These are phyloP conservation scores for Dermochelys coriacea DNA, from an alignment of 2,797 vertebrate species.

Conservation along the genomic window DNA sequence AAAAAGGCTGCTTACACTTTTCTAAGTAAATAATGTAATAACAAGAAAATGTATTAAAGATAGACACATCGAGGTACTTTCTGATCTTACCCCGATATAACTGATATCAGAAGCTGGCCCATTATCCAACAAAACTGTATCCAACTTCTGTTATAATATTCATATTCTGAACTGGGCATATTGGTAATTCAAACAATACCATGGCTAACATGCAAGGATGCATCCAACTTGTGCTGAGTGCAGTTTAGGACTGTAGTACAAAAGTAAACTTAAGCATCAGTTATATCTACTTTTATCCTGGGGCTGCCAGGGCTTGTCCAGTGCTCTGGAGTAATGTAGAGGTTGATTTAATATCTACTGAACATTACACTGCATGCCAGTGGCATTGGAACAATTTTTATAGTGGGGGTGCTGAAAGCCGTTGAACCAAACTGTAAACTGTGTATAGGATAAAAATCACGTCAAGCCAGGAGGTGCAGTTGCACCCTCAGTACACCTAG, in stretches of 20 bases:
- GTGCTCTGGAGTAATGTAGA: background rate
- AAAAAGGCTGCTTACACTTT: slow-evolving; percentile 17
- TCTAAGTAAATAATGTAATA: slow-evolving; percentile 11
- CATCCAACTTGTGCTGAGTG: background rate
- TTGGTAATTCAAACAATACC: background rate
- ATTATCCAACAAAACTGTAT: too few species aligned
- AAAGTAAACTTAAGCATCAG: background rate
- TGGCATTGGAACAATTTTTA: background rate
- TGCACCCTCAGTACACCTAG: too few species aligned
- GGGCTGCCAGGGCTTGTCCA: background rate
- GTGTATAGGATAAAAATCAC: too few species aligned
- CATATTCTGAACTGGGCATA: background rate
- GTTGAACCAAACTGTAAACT: too few species aligned
- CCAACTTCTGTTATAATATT: background rate
- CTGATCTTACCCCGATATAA: background rate
- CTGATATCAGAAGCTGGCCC: background rate
- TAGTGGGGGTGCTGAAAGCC: background rate
- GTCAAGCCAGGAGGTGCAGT: too few species aligned
- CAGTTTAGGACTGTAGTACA: background rate
- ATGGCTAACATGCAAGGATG: background rate
- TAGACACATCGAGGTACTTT: background rate
- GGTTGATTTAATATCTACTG: background rate
- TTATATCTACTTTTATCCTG: background rate
- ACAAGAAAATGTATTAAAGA: background rate
- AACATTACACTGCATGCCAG: background rate